Evolutionary conservation across 2,113 vertebrate genomes (phyloP), one percentile per base, ranked within the genome.

Genomic region (Neolamprologus hecqui): DNA sequence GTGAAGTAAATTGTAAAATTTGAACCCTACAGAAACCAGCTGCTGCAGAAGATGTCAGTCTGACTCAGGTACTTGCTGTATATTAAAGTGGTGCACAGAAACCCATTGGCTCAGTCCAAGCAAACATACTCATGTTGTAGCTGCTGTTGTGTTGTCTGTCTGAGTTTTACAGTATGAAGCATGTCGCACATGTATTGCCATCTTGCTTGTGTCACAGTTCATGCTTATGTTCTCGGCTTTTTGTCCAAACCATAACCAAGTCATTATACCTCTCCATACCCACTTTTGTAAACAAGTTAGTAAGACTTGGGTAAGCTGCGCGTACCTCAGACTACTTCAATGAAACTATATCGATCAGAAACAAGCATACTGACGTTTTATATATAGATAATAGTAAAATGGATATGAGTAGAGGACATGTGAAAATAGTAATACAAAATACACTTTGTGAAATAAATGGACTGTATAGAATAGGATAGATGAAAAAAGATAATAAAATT

Each of bases 21-120:
- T 96, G 92, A 95, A 95, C 95, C 96, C 95, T 93, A 96, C 96
- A 96, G 95, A 96, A 93, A 95, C 94, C 96, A 95, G 77, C 96
- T 96, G 95, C 96, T 96, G 96, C 95, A 96, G 95, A 95, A 96
- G 96, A 94, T 96, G 95, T 96, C 96, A 95, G 89, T 95, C 93
- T 96, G 95, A 96, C 92, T 96, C 96, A 96, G 96, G 96, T 96
- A 96, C 94, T 95, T 84, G 90, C 95, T 90, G 82, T 94, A 91
- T 96, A 91, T 94, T 28, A 31, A 81, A 88, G 85, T 82, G 85
- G 84, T 91, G 88, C 86, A 53, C 90, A 93, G 90, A 83, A 92
- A 86, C 91, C 88, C 90, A 91, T 73, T 84, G 86, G 90, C 91
- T 89, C 88, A 82, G 88, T 88, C 82, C 70, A 84, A 82, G 9